Base-by-base conservation (phyloP, 2,113 vertebrate species). In the Mastomys coucha region DNA sequence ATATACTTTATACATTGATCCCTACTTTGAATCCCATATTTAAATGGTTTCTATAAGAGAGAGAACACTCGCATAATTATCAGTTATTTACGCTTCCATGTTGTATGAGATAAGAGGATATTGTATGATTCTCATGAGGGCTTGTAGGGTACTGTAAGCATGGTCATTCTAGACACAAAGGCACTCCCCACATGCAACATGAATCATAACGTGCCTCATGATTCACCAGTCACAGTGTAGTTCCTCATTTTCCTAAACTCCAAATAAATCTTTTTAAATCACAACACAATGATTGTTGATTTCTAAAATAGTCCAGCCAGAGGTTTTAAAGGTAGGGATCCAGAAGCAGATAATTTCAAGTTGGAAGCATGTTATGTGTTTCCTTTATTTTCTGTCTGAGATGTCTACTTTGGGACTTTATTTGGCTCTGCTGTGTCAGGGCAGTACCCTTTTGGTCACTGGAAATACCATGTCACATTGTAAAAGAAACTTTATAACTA, bases 321-420 rank as follows among this genome's bases (percentile, higher is more conserved):
- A 94, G 84, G 92, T 96, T 97, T 95, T 42, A 73, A 17, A 39
- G 81, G 5, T 39, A 17, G 19, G 67, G 17, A 39, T 42, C 49
- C 80, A 93, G 85, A 77, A 89, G 22, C 3, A 82, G 81, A 16
- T 87, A 56, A 88, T 91, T 53, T 77, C 51, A 75, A 73, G 45
- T 19, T 49, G 92, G 75, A 93, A 95, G 65, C 63, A 58, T 53
- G 14, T 56, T 65, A 33, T 39, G 53, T 86, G n/a, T 80, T 96
- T 24, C 76, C 95, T 91, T 93, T 93, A 76, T 94, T 76, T 56
- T 84, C 39, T 96, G 33, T 89, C 82, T 95, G 70, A 80, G 76
- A 96, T 86, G 70, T 77, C 82, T 82, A 2, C 20, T 22, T 31
- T 39, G 53, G 88, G 36, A 36, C 65, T 75, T 92, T 17, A 33